Percentiles rank a stretch among this genome's conserved stretches.
Evolutionary conservation across 2,113 vertebrate species (phyloP).

Genomic region (Crotalus horridus): DNA sequence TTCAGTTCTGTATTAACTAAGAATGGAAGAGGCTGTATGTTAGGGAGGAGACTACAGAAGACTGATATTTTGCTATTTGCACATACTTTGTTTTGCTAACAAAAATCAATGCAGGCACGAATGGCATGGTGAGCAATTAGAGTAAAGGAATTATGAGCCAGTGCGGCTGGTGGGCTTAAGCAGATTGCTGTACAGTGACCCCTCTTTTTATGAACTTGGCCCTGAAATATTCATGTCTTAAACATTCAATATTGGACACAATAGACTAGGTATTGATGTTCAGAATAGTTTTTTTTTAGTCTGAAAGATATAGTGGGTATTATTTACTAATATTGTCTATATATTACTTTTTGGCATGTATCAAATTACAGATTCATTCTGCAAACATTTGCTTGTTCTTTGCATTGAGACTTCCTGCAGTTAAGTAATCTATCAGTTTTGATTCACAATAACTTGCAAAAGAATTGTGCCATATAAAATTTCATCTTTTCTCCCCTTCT

Average conservation of each 20-base stretch:
- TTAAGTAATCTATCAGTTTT: constrained; percentile 14
- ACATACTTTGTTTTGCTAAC: neutral
- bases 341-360: constrained; percentile 28
- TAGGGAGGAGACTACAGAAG: neutral
- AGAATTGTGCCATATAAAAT: constrained; percentile 42
- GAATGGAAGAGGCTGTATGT: neutral
- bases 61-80: neutral
- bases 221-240: neutral
- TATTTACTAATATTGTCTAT: neutral
- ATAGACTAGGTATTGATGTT: constrained; percentile 35
- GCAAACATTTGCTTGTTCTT: constrained; percentile 34
- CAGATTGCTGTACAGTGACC: neutral
- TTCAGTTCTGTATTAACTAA: neutral
- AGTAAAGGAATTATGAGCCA: neutral
- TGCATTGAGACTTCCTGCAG: constrained; percentile 37
- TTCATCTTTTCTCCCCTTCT: neutral
- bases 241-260: constrained; percentile 16
- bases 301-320: neutral
- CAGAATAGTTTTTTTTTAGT: constrained; percentile 10
- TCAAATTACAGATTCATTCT: constrained; percentile 11
- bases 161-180: neutral
- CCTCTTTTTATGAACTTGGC: neutral
- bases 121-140: too few relatives aligned
- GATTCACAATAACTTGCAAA: constrained; percentile 26
- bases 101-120: neutral